Evolutionary conservation across 2,888 invertebrate genomes (phyloP).

Genomic region (Oegoconia quadripuncta): DNA sequence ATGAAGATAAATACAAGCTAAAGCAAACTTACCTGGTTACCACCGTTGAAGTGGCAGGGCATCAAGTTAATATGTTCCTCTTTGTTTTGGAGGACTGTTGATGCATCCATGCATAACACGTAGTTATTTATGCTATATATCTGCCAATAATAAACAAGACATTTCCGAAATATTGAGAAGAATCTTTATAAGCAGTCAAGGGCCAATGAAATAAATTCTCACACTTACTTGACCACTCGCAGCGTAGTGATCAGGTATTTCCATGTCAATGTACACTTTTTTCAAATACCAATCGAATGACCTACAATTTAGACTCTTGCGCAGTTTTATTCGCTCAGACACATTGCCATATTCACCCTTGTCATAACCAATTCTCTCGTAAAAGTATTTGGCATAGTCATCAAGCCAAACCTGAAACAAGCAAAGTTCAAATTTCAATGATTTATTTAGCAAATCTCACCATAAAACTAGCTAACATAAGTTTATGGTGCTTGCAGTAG

Average conservation of each 20-base stretch:
- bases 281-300: constrained; percentile 98
- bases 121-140: constrained; percentile 9
- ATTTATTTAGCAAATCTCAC: neutral
- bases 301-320: constrained; percentile 92
- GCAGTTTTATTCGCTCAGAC: constrained; percentile 84
- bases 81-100: constrained; percentile 14
- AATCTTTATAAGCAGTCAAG: neutral
- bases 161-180: neutral
- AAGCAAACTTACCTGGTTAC: constrained; percentile 40
- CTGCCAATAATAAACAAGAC: constrained; percentile 16
- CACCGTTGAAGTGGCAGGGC: constrained; percentile 42
- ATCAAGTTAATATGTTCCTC: constrained; percentile 25
- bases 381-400: constrained; percentile 97
- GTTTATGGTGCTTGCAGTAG: no score
- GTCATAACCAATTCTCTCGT: constrained; percentile 94
- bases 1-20: neutral
- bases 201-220: constrained; percentile 7
- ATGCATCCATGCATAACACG: constrained; percentile 39
- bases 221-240: constrained; percentile 94
- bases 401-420: constrained; percentile 90
- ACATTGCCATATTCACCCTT: constrained; percentile 96
- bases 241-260: constrained; percentile 94
- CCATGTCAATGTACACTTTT: constrained; percentile 96
- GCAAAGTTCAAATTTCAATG: neutral
- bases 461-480: no score